Percentiles rank a stretch among this genome's conserved stretches.
phyloP scores from a whole-genome alignment of 2,797 vertebrate genomes.

The Rhadinocentrus ornatus region DNA sequence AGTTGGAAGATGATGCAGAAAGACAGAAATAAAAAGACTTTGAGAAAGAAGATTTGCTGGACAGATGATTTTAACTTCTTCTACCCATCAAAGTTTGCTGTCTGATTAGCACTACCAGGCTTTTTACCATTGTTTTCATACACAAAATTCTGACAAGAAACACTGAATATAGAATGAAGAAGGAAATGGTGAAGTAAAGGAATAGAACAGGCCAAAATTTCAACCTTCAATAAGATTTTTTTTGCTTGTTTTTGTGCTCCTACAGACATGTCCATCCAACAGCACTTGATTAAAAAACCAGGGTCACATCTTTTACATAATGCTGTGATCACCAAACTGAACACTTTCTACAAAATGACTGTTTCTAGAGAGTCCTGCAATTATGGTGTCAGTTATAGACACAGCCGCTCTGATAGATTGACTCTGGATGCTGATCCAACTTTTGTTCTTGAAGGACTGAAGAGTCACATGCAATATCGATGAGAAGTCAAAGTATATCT shows the following conservation, averaged over 20 bases:
- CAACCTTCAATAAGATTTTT: not conserved
- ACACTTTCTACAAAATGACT: not conserved
- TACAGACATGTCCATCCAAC: not conserved
- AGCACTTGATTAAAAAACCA: not conserved
- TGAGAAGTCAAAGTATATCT: not conserved
- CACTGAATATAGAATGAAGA: not conserved
- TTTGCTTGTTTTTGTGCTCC: not conserved
- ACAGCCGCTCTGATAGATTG: not conserved
- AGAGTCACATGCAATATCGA: not conserved
- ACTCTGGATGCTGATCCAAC: not conserved
- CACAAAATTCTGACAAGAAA: slow-evolving; percentile 18
- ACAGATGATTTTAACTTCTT: not conserved
- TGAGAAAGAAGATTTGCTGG: slow-evolving; percentile 37
- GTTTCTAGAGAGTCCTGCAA: not conserved
- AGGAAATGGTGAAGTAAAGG: not conserved
- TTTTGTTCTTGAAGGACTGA: not conserved
- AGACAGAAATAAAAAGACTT: slow-evolving; percentile 9
- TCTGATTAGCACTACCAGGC: slow-evolving; percentile 22
- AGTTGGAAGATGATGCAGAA: not conserved
- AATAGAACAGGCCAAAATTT: not conserved
- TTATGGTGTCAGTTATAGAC: not conserved
- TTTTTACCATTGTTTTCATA: slow-evolving; percentile 4
- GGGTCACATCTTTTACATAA: not conserved
- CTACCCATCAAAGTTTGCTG: slow-evolving; percentile 6
- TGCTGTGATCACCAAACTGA: not conserved